Percentiles rank a stretch among this genome's conserved stretches.
phyloP scores from a whole-genome alignment of 2,888 invertebrate species.

The Drosophila longiperda region DNA sequence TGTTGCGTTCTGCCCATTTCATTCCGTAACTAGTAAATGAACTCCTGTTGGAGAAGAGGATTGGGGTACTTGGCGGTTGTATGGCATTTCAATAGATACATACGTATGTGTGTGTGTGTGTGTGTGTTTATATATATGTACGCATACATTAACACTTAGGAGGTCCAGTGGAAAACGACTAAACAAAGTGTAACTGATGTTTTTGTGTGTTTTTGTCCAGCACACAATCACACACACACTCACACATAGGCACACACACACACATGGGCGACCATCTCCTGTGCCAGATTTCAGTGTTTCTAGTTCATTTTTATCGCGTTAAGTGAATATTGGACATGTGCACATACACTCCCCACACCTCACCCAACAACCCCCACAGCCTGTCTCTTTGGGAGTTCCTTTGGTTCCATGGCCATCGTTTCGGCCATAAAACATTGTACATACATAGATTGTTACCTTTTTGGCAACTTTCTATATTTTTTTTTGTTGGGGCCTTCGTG shows the following conservation, averaged over 20 bases:
- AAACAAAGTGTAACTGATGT: slow-evolving; percentile 78
- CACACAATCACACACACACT: neutral
- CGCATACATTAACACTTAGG: slow-evolving; percentile 19
- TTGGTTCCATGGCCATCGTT: slow-evolving; percentile 18
- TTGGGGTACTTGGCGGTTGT: slow-evolving; percentile 9
- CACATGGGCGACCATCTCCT: slow-evolving; percentile 22
- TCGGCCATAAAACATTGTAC: slow-evolving; percentile 59
- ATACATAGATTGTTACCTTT: slow-evolving; percentile 69
- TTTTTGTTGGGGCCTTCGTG: slow-evolving; percentile 48
- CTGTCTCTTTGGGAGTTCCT: neutral
- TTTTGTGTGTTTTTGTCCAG: slow-evolving; percentile 68
- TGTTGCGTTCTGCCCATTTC: slow-evolving; percentile 20
- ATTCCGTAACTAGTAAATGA: slow-evolving; percentile 22
- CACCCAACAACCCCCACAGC: neutral
- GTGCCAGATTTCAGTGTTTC: slow-evolving; percentile 74
- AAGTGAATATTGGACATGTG: slow-evolving; percentile 81
- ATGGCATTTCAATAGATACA: slow-evolving; percentile 63
- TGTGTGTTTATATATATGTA: neutral
- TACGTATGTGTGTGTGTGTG: slow-evolving; percentile 7
- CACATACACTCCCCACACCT: slow-evolving; percentile 18
- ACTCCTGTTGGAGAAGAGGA: neutral
- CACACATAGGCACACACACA: neutral
- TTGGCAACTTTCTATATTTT: slow-evolving; percentile 59
- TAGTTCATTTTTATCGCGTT: slow-evolving; percentile 80
- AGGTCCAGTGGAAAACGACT: slow-evolving; percentile 58